A percentile compares a stretch with the other conserved stretches of the same genome.
Evolutionary conservation across 2,888 invertebrate species (phyloP).

Genomic region (Tuta absoluta): DNA sequence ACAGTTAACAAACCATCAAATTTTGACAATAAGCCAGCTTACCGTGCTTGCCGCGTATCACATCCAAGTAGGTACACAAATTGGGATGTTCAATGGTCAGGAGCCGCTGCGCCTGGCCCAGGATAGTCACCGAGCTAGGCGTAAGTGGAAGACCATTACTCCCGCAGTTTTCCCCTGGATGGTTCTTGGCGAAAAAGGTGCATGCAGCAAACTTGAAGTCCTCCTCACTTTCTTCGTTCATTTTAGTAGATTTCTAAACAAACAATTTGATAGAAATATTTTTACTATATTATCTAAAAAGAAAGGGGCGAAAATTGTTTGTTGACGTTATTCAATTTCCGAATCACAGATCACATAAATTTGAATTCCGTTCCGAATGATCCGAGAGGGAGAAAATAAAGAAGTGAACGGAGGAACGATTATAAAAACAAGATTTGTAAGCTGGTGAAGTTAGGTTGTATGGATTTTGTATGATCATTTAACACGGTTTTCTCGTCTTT

Average conservation of each 20-base stretch:
- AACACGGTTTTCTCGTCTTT: not conserved
- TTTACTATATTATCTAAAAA: not conserved
- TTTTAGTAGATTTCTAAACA: constrained; percentile 32
- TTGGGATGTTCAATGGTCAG: constrained; percentile 89
- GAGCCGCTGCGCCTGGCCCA: constrained; percentile 92
- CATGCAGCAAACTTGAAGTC: constrained; percentile 87
- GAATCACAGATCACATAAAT: no score
- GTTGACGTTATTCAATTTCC: not conserved
- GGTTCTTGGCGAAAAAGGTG: constrained; percentile 95
- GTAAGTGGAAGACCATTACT: constrained; percentile 97
- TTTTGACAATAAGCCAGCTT: constrained; percentile 40
- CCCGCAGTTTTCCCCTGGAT: constrained; percentile 95
- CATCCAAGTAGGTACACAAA: constrained; percentile 94
- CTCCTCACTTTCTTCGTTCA: constrained; percentile 53
- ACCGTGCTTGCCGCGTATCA: constrained; percentile 97
- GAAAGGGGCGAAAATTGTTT: constrained; percentile 3
- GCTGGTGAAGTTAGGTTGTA: no score
- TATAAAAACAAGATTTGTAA: no score
- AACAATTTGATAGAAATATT: not conserved
- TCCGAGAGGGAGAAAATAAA: no score
- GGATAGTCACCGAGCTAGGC: constrained; percentile 96
- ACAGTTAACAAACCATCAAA: not conserved
- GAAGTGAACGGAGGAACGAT: no score
- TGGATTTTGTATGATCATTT: not conserved
- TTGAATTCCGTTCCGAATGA: no score